phyloP scores from a whole-genome alignment of 2,888 invertebrate species.

The Chesias legatella region DNA sequence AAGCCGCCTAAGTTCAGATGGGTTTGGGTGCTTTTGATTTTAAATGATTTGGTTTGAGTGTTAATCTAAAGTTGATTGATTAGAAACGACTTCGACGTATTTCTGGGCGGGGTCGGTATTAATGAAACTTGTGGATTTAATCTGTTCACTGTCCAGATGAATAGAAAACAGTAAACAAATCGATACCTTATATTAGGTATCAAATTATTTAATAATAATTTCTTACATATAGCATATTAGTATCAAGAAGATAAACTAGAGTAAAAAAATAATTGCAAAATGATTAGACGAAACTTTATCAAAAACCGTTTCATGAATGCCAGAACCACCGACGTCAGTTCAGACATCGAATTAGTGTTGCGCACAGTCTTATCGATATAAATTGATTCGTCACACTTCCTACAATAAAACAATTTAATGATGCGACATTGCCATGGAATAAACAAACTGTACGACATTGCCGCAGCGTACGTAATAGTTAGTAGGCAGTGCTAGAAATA shows the following conservation, averaged over 20 bases:
- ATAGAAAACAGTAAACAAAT: too few species aligned
- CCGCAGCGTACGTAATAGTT: slow-evolving; percentile 8
- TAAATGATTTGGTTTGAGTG: slow-evolving; percentile 40
- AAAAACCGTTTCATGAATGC: background rate
- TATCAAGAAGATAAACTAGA: too few species aligned
- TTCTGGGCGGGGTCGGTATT: slow-evolving; percentile 52
- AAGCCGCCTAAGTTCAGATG: too few species aligned
- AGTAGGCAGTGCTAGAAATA: slow-evolving; percentile 13
- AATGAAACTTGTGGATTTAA: slow-evolving; percentile 49
- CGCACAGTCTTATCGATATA: slow-evolving; percentile 24
- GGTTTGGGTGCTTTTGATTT: too few species aligned
- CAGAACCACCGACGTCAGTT: slow-evolving; percentile 14
- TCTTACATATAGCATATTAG: too few species aligned
- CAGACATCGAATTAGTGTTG: slow-evolving; percentile 21
- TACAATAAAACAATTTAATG: slow-evolving; percentile 37
- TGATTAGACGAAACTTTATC: background rate
- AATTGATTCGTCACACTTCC: slow-evolving; percentile 35
- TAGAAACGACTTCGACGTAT: slow-evolving; percentile 55
- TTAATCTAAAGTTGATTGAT: slow-evolving; percentile 77
- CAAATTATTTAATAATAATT: too few species aligned
- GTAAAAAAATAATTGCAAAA: too few species aligned
- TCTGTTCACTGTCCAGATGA: slow-evolving; percentile 14
- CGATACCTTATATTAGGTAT: slow-evolving; percentile 2
- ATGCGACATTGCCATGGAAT: slow-evolving; percentile 41
- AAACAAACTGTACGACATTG: slow-evolving; percentile 13